Conservation (phyloP, 2,888 invertebrate species). For the Sesia bembeciformis region DNA sequence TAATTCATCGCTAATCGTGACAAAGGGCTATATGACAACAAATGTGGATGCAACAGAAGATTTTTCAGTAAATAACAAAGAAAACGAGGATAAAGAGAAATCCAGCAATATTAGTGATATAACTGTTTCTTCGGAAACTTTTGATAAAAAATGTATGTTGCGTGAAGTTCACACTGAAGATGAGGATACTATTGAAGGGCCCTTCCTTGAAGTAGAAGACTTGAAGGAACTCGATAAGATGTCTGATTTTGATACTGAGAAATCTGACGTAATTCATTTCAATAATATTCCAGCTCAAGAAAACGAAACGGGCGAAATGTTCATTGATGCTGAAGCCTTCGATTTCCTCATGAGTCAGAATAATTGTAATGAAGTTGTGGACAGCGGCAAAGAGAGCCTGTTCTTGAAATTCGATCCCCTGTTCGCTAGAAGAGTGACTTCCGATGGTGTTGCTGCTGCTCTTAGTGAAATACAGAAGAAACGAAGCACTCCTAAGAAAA, state of each 20-base stretch:
- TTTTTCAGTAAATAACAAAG: not conserved
- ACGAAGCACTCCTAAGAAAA: slow-evolving; percentile 48
- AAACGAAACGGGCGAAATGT: slow-evolving; percentile 45
- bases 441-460: slow-evolving; percentile 43
- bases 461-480: slow-evolving; percentile 37
- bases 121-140: slow-evolving; percentile 18
- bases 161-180: slow-evolving; percentile 54
- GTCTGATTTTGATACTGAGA: slow-evolving; percentile 23
- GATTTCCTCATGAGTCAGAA: slow-evolving; percentile 62
- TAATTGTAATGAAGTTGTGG: slow-evolving; percentile 39
- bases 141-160: slow-evolving; percentile 36
- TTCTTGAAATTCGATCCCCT: slow-evolving; percentile 65
- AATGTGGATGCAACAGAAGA: not conserved
- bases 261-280: slow-evolving; percentile 41
- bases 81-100: slow-evolving; percentile 16
- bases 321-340: slow-evolving; percentile 63
- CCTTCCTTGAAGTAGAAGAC: slow-evolving; percentile 52
- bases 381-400: slow-evolving; percentile 64
- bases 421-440: slow-evolving; percentile 52
- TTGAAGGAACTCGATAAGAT: slow-evolving; percentile 25
- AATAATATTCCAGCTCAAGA: slow-evolving; percentile 29
- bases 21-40: not conserved
- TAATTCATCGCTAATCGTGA: slow-evolving; percentile 10
- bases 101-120: slow-evolving; percentile 25
- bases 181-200: slow-evolving; percentile 62